A percentile compares a stretch with the other conserved stretches of the same genome.
These are phyloP conservation scores for Scleropages formosus DNA, from an alignment of 2,797 vertebrate genomes.

Conservation along the genomic window DNA sequence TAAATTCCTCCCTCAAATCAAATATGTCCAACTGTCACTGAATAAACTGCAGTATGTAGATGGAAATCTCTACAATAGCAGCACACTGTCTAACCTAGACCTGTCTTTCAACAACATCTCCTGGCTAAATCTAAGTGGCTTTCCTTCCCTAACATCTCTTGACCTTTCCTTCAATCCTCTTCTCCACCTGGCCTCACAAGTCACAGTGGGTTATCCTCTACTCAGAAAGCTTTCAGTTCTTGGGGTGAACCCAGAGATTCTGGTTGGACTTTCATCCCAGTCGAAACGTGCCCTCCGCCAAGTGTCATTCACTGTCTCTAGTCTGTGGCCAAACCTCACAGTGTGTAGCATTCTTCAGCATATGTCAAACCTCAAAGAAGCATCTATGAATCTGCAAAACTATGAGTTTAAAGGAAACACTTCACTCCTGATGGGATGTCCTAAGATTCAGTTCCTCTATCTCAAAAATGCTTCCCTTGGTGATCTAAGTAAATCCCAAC, in stretches of 20 bases:
- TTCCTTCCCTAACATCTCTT: background rate
- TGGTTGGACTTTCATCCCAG: background rate
- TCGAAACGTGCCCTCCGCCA: background rate
- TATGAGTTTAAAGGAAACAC: background rate
- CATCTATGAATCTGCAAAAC: background rate
- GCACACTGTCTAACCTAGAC: background rate
- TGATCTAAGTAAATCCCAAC: background rate
- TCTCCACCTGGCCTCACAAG: background rate
- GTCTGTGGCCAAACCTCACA: background rate
- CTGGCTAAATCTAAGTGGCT: background rate
- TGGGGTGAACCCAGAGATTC: background rate
- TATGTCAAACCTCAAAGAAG: background rate
- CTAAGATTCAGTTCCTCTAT: background rate
- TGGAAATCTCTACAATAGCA: background rate
- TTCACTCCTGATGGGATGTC: background rate
- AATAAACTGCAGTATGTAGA: constrained; percentile 2
- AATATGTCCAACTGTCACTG: background rate
- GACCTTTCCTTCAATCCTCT: constrained; percentile 1
- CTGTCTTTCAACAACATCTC: constrained; percentile 6
- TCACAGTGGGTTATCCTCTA: background rate
- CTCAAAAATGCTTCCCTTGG: background rate
- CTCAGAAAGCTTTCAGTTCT: background rate
- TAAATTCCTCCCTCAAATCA: background rate
- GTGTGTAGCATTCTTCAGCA: background rate
- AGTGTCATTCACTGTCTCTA: background rate